A percentile compares a stretch with the other conserved stretches of the same genome.
Evolutionary conservation across 2,797 vertebrate genomes (phyloP).

Genomic region (Lycodopsis pacificus): DNA sequence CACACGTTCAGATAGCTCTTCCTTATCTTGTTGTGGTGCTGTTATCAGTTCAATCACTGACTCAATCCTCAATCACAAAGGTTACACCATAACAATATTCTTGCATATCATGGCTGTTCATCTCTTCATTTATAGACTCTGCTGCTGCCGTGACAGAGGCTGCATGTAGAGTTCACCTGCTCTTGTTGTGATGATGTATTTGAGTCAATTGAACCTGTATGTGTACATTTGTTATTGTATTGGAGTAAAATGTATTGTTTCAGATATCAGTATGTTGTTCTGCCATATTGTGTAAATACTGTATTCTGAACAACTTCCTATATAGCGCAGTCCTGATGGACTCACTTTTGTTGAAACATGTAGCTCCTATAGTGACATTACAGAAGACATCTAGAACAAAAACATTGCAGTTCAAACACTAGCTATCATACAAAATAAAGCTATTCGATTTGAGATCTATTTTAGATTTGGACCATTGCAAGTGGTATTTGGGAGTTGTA

Average conservation of each 20-base stretch:
- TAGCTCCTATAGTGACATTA: too few species aligned
- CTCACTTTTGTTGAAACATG: too few species aligned
- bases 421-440: too few species aligned
- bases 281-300: not conserved
- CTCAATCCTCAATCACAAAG: slow-evolving; percentile 34
- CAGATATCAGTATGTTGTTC: not conserved
- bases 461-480: not conserved
- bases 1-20: slow-evolving; percentile 38
- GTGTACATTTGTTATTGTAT: not conserved
- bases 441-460: not conserved
- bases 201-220: not conserved
- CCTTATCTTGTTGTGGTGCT: slow-evolving; percentile 46
- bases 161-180: not conserved
- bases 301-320: too few species aligned
- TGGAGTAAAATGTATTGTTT: not conserved
- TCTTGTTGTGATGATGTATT: not conserved
- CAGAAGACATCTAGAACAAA: too few species aligned
- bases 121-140: slow-evolving; percentile 14
- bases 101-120: slow-evolving; percentile 8
- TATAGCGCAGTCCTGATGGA: too few species aligned
- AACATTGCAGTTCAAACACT: too few species aligned
- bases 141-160: not conserved
- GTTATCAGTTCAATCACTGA: slow-evolving; percentile 38
- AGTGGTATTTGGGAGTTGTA: not conserved
- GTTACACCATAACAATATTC: slow-evolving; percentile 26